Evolutionary conservation across 2,113 vertebrate species (phyloP).

Genomic region (Brachypteracias leptosomus): DNA sequence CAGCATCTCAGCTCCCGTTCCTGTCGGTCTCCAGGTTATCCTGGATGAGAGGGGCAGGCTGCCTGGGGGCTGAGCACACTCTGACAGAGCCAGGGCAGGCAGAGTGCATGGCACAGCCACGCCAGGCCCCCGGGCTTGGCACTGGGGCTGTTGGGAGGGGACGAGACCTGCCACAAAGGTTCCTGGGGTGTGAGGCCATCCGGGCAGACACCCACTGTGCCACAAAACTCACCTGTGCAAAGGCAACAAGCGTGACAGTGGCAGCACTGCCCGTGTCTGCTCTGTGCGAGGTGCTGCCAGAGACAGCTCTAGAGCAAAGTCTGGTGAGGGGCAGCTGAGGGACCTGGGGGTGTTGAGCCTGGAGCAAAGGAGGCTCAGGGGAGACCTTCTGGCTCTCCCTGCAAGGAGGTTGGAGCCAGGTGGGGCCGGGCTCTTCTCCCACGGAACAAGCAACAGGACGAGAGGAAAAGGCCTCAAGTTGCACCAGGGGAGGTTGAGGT

Average conservation of each 20-base stretch:
- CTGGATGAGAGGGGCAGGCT: rapidly evolving
- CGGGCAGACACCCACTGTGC: not conserved
- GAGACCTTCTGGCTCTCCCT: too few relatives aligned
- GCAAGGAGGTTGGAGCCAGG: too few relatives aligned
- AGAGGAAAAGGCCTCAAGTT: too few relatives aligned
- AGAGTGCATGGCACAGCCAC: rapidly evolving
- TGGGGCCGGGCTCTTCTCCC: too few relatives aligned
- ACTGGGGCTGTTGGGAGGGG: not conserved
- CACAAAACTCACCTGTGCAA: rapidly evolving
- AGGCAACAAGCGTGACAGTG: rapidly evolving
- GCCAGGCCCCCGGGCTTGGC: rapidly evolving
- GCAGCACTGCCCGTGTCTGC: rapidly evolving
- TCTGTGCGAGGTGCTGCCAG: not conserved
- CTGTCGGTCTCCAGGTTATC: not conserved
- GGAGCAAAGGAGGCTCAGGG: too few relatives aligned
- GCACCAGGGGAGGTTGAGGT: too few relatives aligned
- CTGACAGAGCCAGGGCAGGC: not conserved
- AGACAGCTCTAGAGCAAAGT: not conserved
- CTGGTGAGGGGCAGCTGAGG: not conserved
- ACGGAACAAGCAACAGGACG: too few relatives aligned
- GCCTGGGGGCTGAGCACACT: not conserved
- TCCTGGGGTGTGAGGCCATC: not conserved
- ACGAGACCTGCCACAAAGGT: rapidly evolving
- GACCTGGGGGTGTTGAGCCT: too few relatives aligned
- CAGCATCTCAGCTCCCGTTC: not conserved